A percentile compares a stretch with the other conserved stretches of the same genome.
These are phyloP conservation scores for Microcaecilia unicolor DNA, from an alignment of 2,797 vertebrate genomes.

Conservation along the genomic window DNA sequence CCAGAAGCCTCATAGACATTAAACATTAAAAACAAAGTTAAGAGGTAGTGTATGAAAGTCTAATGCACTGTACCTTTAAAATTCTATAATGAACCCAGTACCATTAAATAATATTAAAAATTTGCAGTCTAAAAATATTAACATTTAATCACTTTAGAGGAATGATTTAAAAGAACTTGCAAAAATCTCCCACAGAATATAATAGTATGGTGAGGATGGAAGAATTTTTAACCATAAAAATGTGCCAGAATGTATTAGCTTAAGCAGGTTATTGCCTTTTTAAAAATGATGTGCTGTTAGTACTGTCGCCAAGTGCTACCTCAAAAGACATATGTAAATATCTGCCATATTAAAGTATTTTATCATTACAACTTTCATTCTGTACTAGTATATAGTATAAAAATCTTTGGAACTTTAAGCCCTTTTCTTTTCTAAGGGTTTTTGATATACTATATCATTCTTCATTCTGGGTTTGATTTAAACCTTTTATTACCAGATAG, in stretches of 20 bases:
- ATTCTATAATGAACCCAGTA: conserved; percentile 37
- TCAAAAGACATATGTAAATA: too few species aligned
- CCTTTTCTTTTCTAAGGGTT: neutral
- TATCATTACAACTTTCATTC: neutral
- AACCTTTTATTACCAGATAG: too few species aligned
- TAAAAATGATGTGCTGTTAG: conserved; percentile 29
- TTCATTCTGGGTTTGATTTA: too few species aligned
- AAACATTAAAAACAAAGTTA: conserved; percentile 21
- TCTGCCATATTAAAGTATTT: neutral
- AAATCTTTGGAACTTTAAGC: neutral
- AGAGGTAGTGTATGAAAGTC: conserved; percentile 63
- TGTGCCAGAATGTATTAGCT: neutral
- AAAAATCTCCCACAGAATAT: conserved; percentile 22
- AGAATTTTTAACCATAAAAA: conserved; percentile 28
- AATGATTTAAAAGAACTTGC: conserved; percentile 11
- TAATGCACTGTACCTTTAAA: conserved; percentile 33
- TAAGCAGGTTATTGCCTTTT: conserved; percentile 24
- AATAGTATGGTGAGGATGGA: conserved; percentile 27
- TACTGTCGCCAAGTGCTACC: too few species aligned
- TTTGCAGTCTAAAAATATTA: conserved; percentile 30
- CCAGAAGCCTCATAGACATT: conserved; percentile 33
- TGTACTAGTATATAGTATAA: neutral
- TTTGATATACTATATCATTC: neutral
- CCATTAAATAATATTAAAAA: conserved; percentile 31
- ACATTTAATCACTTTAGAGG: conserved; percentile 17